A percentile compares a stretch with the other conserved stretches of the same genome.
Evolutionary conservation across 2,888 invertebrate species (phyloP).

Genomic region (Chymomyza procnemis): DNA sequence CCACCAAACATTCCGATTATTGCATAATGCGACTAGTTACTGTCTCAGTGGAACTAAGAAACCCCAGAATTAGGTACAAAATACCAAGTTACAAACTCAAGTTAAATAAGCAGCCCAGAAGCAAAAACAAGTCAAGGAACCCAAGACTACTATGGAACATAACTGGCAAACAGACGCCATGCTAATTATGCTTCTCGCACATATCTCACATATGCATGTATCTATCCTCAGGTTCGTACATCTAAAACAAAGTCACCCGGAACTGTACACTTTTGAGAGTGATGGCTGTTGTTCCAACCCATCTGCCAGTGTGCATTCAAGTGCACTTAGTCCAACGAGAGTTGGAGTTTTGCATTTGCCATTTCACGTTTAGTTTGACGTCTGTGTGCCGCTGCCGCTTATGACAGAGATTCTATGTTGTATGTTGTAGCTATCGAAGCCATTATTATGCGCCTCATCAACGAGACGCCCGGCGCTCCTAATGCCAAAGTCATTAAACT

Average conservation of each 20-base stretch:
- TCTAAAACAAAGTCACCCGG: conserved; percentile 31
- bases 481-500: conserved; percentile 70
- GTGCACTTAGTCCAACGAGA: neutral
- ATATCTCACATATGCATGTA: conserved; percentile 46
- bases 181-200: conserved; percentile 68
- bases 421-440: conserved; percentile 50
- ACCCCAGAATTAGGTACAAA: neutral
- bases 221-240: neutral
- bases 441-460: conserved; percentile 62
- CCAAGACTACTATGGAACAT: conserved; percentile 22
- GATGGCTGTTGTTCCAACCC: neutral
- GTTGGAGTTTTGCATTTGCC: conserved; percentile 30
- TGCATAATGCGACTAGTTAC: conserved; percentile 41
- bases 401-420: conserved; percentile 43
- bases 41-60: neutral
- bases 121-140: conserved; percentile 61
- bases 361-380: conserved; percentile 64
- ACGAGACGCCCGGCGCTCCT: conserved; percentile 42
- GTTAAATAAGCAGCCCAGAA: conserved; percentile 18
- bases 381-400: neutral
- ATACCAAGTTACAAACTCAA: conserved; percentile 30
- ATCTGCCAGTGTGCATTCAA: conserved; percentile 13
- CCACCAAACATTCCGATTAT: conserved; percentile 28
- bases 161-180: conserved; percentile 30
- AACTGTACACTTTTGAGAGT: conserved; percentile 32